Evolutionary conservation across 2,113 vertebrate genomes (phyloP), one percentile per base, ranked within the genome.

Genomic region (Hemichromis elongatus): DNA sequence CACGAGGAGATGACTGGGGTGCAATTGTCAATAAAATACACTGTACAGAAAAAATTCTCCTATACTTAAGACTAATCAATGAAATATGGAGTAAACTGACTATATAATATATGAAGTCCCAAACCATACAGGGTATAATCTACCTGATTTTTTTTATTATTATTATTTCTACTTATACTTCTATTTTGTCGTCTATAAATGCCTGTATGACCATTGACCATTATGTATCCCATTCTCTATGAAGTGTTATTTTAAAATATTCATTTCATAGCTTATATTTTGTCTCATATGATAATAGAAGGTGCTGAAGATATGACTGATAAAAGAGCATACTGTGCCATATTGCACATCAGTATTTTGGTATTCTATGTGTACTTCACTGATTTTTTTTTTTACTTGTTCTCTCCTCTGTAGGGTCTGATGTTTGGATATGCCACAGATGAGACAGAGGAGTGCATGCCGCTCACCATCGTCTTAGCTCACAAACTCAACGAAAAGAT

Each of bases 401-500:
- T 5, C 11, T 77, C 16, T 19, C 28, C 40, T 75, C 68, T 82
- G 1, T 85, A 99, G 98, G 98, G 98, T 54, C 92, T 99, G 94
- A 99, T 99, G 98, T 99, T 99, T 18, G 98, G 98, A 82, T 99
- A 99, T 1, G 98, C 98, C 88, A 99, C 98, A 0, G 98, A 99
- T 1, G 98, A 99, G 95, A 99, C 98, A 0, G 98, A 99, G 28
- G 98, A 99, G 94, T 98, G 97, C 84, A 99, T 99, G 98, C 98
- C 98, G 3, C 96, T 99, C 73, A 99, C 98, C 45, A 98, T 99
- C 33, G 94, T 99, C 59, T 96, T 99, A 0, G 98, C 98, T 12
- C 98, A 99, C 91, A 99, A 97, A 56, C 97, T 99, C 92, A 99
- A 99, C 1, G 54, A 97, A 81, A 97, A 96, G 86, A 96, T 99